Evolutionary conservation across 2,797 vertebrate species (phyloP).

Genomic region (Vespertilio murinus): DNA sequence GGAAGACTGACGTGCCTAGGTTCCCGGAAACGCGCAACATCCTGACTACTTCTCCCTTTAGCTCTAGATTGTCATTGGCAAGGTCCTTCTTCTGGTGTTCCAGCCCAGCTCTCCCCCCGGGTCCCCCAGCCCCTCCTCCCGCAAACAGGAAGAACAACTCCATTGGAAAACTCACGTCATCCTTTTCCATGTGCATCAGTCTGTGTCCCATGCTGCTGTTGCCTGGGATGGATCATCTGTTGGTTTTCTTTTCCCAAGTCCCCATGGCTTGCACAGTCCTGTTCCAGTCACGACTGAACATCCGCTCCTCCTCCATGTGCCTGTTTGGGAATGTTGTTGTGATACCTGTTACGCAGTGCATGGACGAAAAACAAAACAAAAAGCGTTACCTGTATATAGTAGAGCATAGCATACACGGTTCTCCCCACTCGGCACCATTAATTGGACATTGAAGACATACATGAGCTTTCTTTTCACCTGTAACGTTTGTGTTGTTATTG

Average conservation of each 20-base stretch:
- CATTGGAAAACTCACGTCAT: constrained; percentile 46
- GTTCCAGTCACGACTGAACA: constrained; percentile 69
- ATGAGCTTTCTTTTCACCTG: constrained; percentile 81
- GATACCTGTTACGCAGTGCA: constrained; percentile 97
- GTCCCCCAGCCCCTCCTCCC: constrained; percentile 6
- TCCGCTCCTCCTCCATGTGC: constrained; percentile 82
- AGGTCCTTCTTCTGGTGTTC: constrained; percentile 45
- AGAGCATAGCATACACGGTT: constrained; percentile 79
- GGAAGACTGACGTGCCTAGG: constrained; percentile 57
- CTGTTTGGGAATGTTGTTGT: constrained; percentile 94
- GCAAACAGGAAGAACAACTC: constrained; percentile 48
- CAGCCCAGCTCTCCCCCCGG: not conserved
- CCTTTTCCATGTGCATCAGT: constrained; percentile 75
- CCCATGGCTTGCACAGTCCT: constrained; percentile 66
- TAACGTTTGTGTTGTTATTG: constrained; percentile 72
- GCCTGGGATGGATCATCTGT: constrained; percentile 30
- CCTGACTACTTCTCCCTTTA: constrained; percentile 68
- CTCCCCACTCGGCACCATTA: constrained; percentile 80
- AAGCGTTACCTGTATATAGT: constrained; percentile 94
- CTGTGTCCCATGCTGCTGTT: constrained; percentile 61
- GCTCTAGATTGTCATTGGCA: constrained; percentile 78
- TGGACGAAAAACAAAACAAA: constrained; percentile 91
- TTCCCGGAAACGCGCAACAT: constrained; percentile 60
- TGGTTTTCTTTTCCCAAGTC: constrained; percentile 65
- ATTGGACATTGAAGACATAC: constrained; percentile 82